These are phyloP conservation scores for Torymus texanus DNA, from an alignment of 2,888 invertebrate species.

Conservation along the genomic window DNA sequence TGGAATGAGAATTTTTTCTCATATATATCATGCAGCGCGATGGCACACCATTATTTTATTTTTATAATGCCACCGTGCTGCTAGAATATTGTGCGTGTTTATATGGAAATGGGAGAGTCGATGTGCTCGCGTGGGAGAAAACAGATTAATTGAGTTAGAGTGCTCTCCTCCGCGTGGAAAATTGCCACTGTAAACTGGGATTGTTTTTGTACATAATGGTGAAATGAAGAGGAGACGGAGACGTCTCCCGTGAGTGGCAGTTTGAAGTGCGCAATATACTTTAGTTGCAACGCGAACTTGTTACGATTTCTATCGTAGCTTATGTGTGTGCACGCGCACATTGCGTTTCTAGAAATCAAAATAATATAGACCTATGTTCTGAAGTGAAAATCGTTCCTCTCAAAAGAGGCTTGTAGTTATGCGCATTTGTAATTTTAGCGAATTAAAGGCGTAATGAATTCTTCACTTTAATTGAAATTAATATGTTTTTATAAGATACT, in stretches of 20 bases:
- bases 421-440: too few species aligned
- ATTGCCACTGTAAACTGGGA: slow-evolving; percentile 2
- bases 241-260: background rate
- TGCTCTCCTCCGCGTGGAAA: background rate
- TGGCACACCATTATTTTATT: slow-evolving; percentile 26
- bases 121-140: slow-evolving; percentile 26
- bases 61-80: slow-evolving; percentile 1
- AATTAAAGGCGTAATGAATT: too few species aligned
- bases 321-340: background rate
- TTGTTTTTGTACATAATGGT: slow-evolving; percentile 30
- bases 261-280: background rate
- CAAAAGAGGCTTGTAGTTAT: background rate
- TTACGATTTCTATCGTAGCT: slow-evolving; percentile 4
- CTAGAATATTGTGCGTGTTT: slow-evolving; percentile 11
- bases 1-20: slow-evolving; percentile 35
- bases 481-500: too few species aligned
- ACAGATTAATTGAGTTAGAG: slow-evolving; percentile 24
- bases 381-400: slow-evolving; percentile 13
- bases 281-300: background rate
- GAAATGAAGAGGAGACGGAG: slow-evolving; percentile 1
- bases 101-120: slow-evolving; percentile 35
- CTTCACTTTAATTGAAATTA: too few species aligned
- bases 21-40: background rate
- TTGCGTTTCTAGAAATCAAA: background rate
- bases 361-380: background rate